phyloP scores from a whole-genome alignment of 2,113 vertebrate species.

The Agelaius phoeniceus region DNA sequence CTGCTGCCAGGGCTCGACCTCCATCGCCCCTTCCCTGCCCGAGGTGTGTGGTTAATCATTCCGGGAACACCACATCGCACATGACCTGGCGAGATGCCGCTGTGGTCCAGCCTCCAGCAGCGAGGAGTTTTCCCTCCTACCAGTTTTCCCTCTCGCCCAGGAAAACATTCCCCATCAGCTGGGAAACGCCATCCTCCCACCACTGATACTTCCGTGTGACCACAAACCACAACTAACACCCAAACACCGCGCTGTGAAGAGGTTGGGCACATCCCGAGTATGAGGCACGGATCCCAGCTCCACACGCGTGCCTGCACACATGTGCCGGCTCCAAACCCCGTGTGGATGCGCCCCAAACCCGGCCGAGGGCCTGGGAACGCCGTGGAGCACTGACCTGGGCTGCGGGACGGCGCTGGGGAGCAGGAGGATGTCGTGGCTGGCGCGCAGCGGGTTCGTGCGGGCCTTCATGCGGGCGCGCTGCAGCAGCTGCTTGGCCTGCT shows the following conservation, averaged over 20 bases:
- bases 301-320: fast-evolving
- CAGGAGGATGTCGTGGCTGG: conserved; percentile 87
- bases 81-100: fast-evolving
- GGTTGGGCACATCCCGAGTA: fast-evolving
- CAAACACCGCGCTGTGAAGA: fast-evolving
- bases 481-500: conserved; percentile 89
- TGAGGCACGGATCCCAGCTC: fast-evolving
- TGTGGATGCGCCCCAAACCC: fast-evolving
- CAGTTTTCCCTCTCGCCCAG: too few species aligned
- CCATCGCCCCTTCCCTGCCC: neutral
- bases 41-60: neutral
- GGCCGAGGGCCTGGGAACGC: fast-evolving
- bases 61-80: neutral
- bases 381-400: conserved; percentile 72
- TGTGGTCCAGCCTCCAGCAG: neutral
- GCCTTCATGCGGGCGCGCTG: conserved; percentile 90
- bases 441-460: conserved; percentile 85
- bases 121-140: too few species aligned
- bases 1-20: neutral
- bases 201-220: fast-evolving
- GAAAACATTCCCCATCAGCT: neutral
- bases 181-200: neutral
- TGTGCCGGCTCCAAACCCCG: fast-evolving
- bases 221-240: neutral
- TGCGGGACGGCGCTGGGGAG: conserved; percentile 72